Percentiles rank a stretch among this genome's conserved stretches.
Evolutionary conservation across 2,113 vertebrate genomes (phyloP).

Genomic region (Tichodroma muraria): DNA sequence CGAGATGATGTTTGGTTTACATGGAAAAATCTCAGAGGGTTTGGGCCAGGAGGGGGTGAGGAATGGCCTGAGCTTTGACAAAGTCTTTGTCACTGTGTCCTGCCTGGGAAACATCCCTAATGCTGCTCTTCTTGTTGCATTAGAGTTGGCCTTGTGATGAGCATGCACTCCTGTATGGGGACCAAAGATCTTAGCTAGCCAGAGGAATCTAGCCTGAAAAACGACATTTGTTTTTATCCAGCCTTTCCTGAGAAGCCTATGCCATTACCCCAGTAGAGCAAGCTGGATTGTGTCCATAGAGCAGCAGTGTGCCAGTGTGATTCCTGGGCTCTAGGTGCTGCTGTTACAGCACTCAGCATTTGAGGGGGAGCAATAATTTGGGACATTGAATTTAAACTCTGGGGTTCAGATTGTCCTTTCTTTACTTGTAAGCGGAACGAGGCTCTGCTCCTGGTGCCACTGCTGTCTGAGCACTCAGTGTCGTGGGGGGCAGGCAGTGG

Average conservation of each 20-base stretch:
- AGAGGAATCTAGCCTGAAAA: neutral
- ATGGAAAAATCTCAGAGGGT: neutral
- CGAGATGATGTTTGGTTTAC: neutral
- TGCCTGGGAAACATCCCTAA: neutral
- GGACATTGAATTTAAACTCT: neutral
- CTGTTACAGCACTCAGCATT: neutral
- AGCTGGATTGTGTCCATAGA: neutral
- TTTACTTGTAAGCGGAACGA: rapidly evolving
- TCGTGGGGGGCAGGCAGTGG: rapidly evolving
- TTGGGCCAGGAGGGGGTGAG: neutral
- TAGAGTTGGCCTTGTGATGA: neutral
- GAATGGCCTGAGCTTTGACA: neutral
- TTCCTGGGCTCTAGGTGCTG: neutral
- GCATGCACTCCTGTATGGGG: neutral
- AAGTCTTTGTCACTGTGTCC: neutral
- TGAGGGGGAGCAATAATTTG: neutral
- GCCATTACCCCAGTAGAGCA: neutral
- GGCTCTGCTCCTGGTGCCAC: neutral
- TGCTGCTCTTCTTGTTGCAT: neutral
- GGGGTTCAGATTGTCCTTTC: neutral
- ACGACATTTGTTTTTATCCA: neutral
- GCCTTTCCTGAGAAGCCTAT: neutral
- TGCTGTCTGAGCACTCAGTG: neutral
- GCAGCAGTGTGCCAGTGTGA: neutral
- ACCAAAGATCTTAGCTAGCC: neutral